A percentile compares a stretch with the other conserved stretches of the same genome.
Evolutionary conservation across 2,888 invertebrate genomes (phyloP).

Genomic region (Balanococcus diminutus): DNA sequence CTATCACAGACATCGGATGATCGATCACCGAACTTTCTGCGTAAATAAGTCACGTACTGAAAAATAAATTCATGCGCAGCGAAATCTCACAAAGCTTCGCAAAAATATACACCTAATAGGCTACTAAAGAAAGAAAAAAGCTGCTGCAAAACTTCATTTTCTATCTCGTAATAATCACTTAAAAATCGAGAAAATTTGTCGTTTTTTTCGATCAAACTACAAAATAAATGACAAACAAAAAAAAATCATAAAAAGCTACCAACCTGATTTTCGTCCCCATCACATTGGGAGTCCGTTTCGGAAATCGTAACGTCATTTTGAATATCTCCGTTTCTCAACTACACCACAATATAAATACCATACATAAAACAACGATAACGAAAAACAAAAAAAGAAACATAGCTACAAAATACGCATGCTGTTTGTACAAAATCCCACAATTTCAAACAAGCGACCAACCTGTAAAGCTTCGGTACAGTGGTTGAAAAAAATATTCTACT

Average conservation of each 20-base stretch:
- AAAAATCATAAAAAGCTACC: neutral
- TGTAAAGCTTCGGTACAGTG: neutral
- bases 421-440: neutral
- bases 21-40: neutral
- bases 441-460: neutral
- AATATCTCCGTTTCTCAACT: constrained; percentile 55
- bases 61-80: neutral
- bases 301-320: constrained; percentile 44
- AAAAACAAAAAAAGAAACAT: constrained; percentile 32
- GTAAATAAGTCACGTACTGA: neutral
- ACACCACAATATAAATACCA: constrained; percentile 41
- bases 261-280: constrained; percentile 40
- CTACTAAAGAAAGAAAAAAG: neutral
- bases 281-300: constrained; percentile 35
- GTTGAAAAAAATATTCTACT: too few species aligned
- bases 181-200: neutral
- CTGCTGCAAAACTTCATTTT: neutral
- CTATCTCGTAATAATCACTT: too few species aligned
- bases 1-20: neutral
- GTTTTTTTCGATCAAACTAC: neutral
- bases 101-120: neutral
- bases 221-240: neutral
- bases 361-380: constrained; percentile 23
- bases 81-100: neutral
- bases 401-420: neutral